phyloP scores from a whole-genome alignment of 2,797 vertebrate genomes.

The Myotis planiceps region DNA sequence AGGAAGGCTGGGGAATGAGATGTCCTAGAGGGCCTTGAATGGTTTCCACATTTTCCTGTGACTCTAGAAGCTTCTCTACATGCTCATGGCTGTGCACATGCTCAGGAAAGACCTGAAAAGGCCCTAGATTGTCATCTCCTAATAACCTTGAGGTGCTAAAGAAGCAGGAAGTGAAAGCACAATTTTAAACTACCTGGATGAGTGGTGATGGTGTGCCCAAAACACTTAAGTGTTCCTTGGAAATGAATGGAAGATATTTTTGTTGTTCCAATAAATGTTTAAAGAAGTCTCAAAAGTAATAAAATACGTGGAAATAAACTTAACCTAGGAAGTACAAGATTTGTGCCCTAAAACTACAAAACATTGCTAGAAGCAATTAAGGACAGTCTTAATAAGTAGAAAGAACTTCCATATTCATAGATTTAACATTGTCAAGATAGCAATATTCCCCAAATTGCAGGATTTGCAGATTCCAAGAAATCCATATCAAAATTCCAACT shows the following conservation, averaged over 20 bases:
- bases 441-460: not conserved
- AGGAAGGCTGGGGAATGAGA: not conserved
- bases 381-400: not conserved
- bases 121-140: not conserved
- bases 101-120: not conserved
- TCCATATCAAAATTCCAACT: not conserved
- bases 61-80: not conserved
- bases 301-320: not conserved
- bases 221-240: not conserved
- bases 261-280: not conserved
- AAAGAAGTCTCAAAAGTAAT: not conserved
- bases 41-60: not conserved
- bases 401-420: not conserved
- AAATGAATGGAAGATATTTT: not conserved
- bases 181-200: not conserved
- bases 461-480: not conserved
- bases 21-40: not conserved
- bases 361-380: not conserved
- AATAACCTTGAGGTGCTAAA: too few relatives aligned
- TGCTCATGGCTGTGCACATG: not conserved
- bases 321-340: not conserved
- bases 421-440: not conserved
- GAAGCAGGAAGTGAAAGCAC: not conserved
- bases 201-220: not conserved
- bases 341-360: not conserved